Percentiles rank a stretch among this genome's conserved stretches.
Evolutionary conservation across 2,113 vertebrate species (phyloP).

Genomic region (Gopherus flavomarginatus): DNA sequence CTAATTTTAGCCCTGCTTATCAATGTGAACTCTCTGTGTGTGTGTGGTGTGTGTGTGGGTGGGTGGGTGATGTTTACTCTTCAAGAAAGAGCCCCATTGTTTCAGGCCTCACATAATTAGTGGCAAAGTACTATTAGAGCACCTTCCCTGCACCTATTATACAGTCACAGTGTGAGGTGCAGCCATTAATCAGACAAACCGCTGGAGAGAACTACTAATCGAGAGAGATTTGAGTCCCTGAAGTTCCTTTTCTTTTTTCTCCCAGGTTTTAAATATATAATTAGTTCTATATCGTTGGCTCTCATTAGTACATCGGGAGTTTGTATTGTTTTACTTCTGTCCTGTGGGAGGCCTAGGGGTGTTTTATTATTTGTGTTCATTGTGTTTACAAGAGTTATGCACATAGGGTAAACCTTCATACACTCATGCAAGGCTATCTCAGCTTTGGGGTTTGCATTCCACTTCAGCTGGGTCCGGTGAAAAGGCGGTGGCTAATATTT

Average conservation of each 20-base stretch:
- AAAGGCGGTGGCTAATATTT: background rate
- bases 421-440: rapidly evolving
- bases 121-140: background rate
- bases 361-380: background rate
- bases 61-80: conserved; percentile 9
- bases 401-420: background rate
- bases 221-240: background rate
- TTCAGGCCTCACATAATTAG: conserved; percentile 27
- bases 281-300: background rate
- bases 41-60: background rate
- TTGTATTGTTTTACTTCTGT: background rate
- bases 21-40: background rate
- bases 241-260: background rate
- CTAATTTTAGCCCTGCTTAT: rapidly evolving
- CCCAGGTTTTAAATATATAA: background rate
- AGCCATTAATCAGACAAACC: conserved; percentile 54
- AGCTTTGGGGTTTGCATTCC: rapidly evolving
- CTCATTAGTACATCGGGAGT: background rate
- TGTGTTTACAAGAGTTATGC: rapidly evolving
- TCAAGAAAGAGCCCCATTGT: background rate
- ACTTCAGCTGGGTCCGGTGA: background rate
- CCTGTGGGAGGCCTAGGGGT: background rate
- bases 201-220: conserved; percentile 55
- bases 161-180: conserved; percentile 29
- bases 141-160: conserved; percentile 40